Evolutionary conservation across 2,797 vertebrate species (phyloP).

Genomic region (Emydoidea blandingii): DNA sequence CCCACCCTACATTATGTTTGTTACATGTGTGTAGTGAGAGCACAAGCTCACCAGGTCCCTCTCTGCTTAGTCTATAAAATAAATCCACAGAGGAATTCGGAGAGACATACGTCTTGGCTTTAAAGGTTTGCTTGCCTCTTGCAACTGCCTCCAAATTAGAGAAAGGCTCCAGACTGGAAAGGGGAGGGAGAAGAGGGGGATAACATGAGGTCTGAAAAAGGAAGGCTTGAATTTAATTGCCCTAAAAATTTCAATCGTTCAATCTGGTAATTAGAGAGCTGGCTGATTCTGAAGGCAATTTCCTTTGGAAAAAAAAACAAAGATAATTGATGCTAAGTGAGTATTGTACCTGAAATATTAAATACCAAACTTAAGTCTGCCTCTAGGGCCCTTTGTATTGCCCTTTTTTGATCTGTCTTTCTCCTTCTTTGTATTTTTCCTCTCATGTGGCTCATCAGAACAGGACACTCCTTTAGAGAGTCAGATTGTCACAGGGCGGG

Average conservation of each 20-base stretch:
- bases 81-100: conserved; percentile 63
- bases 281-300: conserved; percentile 63
- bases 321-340: conserved; percentile 64
- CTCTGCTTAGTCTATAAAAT: conserved; percentile 63
- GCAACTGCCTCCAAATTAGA: conserved; percentile 77
- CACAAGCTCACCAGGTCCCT: conserved; percentile 20
- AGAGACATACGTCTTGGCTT: conserved; percentile 70
- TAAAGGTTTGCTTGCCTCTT: conserved; percentile 71
- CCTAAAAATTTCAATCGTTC: conserved; percentile 75
- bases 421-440: conserved; percentile 58
- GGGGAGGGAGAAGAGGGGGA: conserved; percentile 59
- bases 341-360: conserved; percentile 76
- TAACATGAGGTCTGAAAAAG: conserved; percentile 63
- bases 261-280: conserved; percentile 77
- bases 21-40: not conserved
- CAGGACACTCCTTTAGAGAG: conserved; percentile 70
- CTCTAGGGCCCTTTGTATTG: conserved; percentile 62
- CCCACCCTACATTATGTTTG: conserved; percentile 38
- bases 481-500: conserved; percentile 51
- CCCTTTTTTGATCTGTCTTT: conserved; percentile 71
- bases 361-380: conserved; percentile 62
- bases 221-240: conserved; percentile 76
- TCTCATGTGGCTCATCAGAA: conserved; percentile 63
- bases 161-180: conserved; percentile 74
- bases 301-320: conserved; percentile 49